Base-by-base conservation (phyloP, 64 coral and sea anemone genomes). In the Acropora yongei region DNA sequence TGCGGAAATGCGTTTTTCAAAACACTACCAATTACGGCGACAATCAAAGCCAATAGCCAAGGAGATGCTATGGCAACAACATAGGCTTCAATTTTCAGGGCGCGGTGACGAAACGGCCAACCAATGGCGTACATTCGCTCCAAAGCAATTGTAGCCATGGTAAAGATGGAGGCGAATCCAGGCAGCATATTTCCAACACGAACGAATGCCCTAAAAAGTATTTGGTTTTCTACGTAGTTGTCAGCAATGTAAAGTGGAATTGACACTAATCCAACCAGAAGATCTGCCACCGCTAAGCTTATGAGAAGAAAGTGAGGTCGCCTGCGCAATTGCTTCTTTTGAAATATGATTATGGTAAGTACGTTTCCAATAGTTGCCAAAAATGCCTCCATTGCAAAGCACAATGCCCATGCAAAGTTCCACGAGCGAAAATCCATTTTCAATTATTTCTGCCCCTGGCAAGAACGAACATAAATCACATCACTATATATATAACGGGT, bases 121-220 rank as follows among this genome's bases (percentile, higher is more conserved):
- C 80, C 80, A 14, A 83, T 45, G 41, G 80, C 80, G 39, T 66
- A 83, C 80, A 83, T 83, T 83, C 88, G 43, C 45, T 90, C 88
- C 14, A 90, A 50, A 19, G 77, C 57, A 30, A 90, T 90, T 1
- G 42, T 17, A 18, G 88, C 78, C 0, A 90, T 16, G 0, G 88
- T 69, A 8, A 90, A 90, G 16, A 90, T 49, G 10, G 88, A 90
- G 14, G 7, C 17, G 72, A 90, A 80, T 1, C 88, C 88, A 41
- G 88, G 79, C 8, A 90, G 72, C 77, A 90, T 71, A 72, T 90
- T 77, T 5, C 50, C 16, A 5, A 47, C 49, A 30, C 57, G 45
- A 1, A 11, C 2, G 7, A 75, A 11, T 5, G 5, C 72, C 2
- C 11, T 11, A 2, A 44, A 41, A 20, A 75, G 40, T 2, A 44